Conservation (phyloP, 2,797 vertebrate genomes). For the Pseudochromis fuscus region DNA sequence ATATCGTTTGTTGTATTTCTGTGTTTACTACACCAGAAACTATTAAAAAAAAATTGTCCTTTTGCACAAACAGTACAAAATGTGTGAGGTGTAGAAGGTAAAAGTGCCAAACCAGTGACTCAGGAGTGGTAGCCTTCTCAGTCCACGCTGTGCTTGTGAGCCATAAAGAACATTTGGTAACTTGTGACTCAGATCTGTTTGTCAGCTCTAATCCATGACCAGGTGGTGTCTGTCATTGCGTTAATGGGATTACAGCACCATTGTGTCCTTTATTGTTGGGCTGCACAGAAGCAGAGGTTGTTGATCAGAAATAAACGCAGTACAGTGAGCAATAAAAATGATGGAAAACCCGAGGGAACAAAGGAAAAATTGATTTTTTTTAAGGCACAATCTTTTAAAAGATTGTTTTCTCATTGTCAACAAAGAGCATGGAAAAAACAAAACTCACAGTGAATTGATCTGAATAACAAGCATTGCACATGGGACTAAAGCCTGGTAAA, state of each 20-base stretch:
- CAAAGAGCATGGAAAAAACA: neutral
- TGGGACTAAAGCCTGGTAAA: neutral
- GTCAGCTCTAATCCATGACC: conserved; percentile 37
- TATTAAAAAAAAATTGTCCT: neutral
- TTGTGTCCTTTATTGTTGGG: conserved; percentile 25
- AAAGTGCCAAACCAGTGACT: conserved; percentile 33
- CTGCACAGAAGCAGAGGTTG: conserved; percentile 25
- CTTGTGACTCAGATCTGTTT: conserved; percentile 65
- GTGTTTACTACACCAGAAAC: neutral
- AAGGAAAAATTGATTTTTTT: no score
- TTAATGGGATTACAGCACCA: conserved; percentile 24
- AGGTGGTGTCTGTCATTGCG: conserved; percentile 16
- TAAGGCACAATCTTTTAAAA: no score
- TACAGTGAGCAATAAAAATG: neutral
- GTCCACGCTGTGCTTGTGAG: conserved; percentile 54
- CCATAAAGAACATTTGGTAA: conserved; percentile 63
- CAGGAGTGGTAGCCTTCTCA: conserved; percentile 10
- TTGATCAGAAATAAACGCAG: conserved; percentile 18
- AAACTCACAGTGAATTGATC: neutral
- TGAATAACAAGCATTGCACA: neutral
- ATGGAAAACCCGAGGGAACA: no score
- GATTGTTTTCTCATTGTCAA: neutral
- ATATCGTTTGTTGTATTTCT: neutral
- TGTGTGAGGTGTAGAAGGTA: neutral
- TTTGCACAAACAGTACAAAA: neutral